phyloP scores from a whole-genome alignment of 1,140 invertebrate species.

The Samia ricini region DNA sequence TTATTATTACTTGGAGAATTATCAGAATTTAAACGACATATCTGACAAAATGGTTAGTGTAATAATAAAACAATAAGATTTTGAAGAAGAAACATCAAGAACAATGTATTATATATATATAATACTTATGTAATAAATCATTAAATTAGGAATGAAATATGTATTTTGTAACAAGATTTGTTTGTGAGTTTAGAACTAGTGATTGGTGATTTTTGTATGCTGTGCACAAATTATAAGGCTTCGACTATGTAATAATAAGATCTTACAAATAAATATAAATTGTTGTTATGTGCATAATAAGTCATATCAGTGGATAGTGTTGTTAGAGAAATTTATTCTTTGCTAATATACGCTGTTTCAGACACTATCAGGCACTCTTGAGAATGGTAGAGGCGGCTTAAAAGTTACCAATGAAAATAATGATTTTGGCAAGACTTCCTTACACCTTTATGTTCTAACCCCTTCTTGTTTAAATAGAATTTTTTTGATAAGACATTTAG shows the following conservation, averaged over 20 bases:
- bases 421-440: neutral
- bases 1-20: slow-evolving; percentile 73
- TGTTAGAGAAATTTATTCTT: neutral
- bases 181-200: slow-evolving; percentile 57
- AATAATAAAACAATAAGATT: slow-evolving; percentile 75
- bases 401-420: neutral
- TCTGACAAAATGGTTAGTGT: slow-evolving; percentile 78
- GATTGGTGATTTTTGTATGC: slow-evolving; percentile 59
- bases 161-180: slow-evolving; percentile 75
- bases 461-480: neutral
- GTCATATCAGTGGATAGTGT: slow-evolving; percentile 44
- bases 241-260: slow-evolving; percentile 41
- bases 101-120: slow-evolving; percentile 74
- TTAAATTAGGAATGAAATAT: slow-evolving; percentile 69
- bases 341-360: neutral
- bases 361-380: neutral
- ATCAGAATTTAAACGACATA: slow-evolving; percentile 77
- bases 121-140: slow-evolving; percentile 55
- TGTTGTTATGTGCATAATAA: slow-evolving; percentile 68
- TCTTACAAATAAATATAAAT: slow-evolving; percentile 46
- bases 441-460: neutral
- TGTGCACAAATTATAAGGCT: slow-evolving; percentile 68
- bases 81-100: slow-evolving; percentile 64
- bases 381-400: neutral
- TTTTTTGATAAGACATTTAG: no score